Conservation (phyloP, 2,888 invertebrate species). For the Meloe dianella region DNA sequence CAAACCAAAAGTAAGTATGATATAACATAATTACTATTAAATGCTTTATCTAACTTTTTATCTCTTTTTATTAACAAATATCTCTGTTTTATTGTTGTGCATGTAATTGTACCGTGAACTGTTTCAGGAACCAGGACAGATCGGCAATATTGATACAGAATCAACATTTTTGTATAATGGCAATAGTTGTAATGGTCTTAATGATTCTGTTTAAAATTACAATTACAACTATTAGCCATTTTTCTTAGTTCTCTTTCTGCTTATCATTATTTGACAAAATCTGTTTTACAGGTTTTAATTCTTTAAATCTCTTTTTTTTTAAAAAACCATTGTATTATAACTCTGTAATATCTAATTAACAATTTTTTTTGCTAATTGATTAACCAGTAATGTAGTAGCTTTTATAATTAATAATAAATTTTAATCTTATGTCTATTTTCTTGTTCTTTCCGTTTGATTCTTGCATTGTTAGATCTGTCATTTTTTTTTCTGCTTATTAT, state of each 20-base stretch:
- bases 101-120: constrained; percentile 46
- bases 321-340: background rate
- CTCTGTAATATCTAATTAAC: background rate
- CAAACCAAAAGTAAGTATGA: constrained; percentile 73
- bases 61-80: constrained; percentile 1
- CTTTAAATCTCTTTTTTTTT: background rate
- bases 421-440: constrained; percentile 10
- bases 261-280: background rate
- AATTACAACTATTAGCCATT: background rate
- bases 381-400: constrained; percentile 15
- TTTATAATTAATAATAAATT: constrained; percentile 14
- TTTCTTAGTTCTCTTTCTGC: background rate
- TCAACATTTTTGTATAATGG: background rate
- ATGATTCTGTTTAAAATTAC: background rate
- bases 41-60: background rate
- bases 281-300: background rate
- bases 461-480: constrained; percentile 12
- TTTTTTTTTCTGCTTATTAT: constrained; percentile 4
- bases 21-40: background rate
- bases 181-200: background rate
- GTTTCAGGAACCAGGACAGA: constrained; percentile 56
- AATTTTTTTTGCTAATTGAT: background rate
- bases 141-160: constrained; percentile 24
- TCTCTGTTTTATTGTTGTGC: constrained; percentile 28
- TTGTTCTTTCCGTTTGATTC: constrained; percentile 13